phyloP scores from a whole-genome alignment of 2,113 vertebrate genomes.

The Rhea pennata region DNA sequence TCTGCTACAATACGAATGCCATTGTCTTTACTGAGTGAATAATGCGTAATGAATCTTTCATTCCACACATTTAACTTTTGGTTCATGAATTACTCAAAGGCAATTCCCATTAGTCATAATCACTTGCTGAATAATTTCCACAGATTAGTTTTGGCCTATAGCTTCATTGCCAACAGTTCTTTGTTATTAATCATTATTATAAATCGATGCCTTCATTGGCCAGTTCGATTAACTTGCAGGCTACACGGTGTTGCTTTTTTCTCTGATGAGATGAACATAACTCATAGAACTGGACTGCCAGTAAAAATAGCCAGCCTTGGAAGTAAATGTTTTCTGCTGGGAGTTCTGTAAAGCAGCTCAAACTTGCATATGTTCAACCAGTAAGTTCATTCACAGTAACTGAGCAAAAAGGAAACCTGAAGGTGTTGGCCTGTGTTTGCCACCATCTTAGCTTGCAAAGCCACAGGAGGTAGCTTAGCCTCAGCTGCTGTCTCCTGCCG shows the following conservation, averaged over 20 bases:
- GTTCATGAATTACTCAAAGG: constrained; percentile 34
- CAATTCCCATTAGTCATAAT: constrained; percentile 67
- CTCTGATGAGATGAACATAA: neutral
- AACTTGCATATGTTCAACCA: neutral
- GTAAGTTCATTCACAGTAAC: neutral
- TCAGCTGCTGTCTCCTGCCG: neutral
- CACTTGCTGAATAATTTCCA: constrained; percentile 64
- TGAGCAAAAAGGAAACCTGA: neutral
- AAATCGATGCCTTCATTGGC: constrained; percentile 24
- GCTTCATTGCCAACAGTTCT: constrained; percentile 29
- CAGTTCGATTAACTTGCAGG: neutral
- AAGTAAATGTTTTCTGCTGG: neutral
- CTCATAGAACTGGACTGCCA: neutral
- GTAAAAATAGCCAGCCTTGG: neutral
- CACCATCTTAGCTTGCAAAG: neutral
- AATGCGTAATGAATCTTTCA: constrained; percentile 42
- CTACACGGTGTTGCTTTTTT: constrained; percentile 8
- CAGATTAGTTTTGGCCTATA: constrained; percentile 56
- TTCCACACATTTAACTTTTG: constrained; percentile 50
- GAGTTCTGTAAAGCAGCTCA: neutral
- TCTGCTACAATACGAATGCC: neutral
- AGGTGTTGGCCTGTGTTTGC: neutral
- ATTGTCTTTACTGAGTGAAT: neutral
- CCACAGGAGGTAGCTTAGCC: neutral
- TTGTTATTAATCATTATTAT: constrained; percentile 58